phyloP scores from a whole-genome alignment of 64 coral and sea anemone species.

The Montipora efflorescens region DNA sequence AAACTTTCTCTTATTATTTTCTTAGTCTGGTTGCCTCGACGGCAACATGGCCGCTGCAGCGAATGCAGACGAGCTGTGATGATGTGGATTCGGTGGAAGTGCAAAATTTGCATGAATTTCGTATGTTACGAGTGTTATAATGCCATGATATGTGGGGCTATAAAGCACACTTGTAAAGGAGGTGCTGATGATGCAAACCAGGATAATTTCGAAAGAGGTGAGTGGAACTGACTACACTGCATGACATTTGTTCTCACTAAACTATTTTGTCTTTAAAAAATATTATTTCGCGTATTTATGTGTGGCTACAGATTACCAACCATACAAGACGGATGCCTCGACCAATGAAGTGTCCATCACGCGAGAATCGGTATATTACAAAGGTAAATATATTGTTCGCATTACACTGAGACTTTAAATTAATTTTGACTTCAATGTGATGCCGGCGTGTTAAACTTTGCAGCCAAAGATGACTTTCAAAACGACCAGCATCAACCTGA shows the following conservation, averaged over 20 bases:
- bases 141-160: background rate
- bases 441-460: no score
- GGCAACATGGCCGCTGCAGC: background rate
- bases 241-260: background rate
- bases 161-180: background rate
- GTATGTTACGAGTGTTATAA: background rate
- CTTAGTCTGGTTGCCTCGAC: background rate
- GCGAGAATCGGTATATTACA: no score
- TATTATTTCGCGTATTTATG: no score
- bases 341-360: no score
- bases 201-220: background rate
- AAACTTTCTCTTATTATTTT: background rate
- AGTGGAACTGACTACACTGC: background rate
- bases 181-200: background rate
- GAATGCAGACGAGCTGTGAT: background rate
- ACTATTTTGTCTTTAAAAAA: no score
- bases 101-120: background rate
- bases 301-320: no score
- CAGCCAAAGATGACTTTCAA: no score
- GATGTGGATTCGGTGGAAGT: background rate
- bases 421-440: no score
- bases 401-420: no score
- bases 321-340: no score
- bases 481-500: no score
- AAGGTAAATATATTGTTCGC: no score